Base-by-base conservation (phyloP, 2,888 invertebrate genomes). In the Hartigia nigra region DNA sequence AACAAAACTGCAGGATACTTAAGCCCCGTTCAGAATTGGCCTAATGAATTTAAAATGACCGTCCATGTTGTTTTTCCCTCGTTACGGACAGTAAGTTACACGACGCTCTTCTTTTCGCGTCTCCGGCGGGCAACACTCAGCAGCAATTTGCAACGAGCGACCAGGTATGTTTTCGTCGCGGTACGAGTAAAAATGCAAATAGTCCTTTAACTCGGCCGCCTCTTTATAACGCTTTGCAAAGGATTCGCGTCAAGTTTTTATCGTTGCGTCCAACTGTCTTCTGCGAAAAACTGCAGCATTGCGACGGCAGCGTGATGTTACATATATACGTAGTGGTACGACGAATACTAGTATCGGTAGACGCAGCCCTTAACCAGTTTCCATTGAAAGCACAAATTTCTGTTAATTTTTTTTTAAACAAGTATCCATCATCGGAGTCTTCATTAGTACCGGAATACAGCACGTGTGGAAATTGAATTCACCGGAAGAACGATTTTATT, bases 1-100 rank as follows among this genome's bases (percentile, higher is more conserved):
- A 23, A 55, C 55, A 55, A 55, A 55, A 23, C 23, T 55, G 55
- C 23, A 23, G 23, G 55, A 55, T 55, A 55, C 79, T 83, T 79
- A 82, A 84, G 82, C 82, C 82, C 82, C 82, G 81, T 87, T 81
- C 80, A 82, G 82, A 82, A 84, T 85, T 83, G 84, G 55, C 80
- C 86, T 89, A 88, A 89, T 89, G 89, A 89, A 89, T 89, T 89
- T 89, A 85, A 87, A 88, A 89, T 87, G 84, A 88, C 85, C 84
- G 84, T 83, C 75, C 76, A 70, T 76, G 78, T 74, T 39, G 74
- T 77, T 84, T 85, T 84, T 84, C 86, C 82, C 72, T 80, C 77
- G 74, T 69, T 76, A 74, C 14, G 31, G 23, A 31, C 72, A 31
- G 34, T 31, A 34, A 72, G 12, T 31, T 72, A 72, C 72, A 14